Percentiles rank a stretch among this genome's conserved stretches.
Conservation (phyloP, 2,888 invertebrate species). For the Rhagonycha fulva region DNA sequence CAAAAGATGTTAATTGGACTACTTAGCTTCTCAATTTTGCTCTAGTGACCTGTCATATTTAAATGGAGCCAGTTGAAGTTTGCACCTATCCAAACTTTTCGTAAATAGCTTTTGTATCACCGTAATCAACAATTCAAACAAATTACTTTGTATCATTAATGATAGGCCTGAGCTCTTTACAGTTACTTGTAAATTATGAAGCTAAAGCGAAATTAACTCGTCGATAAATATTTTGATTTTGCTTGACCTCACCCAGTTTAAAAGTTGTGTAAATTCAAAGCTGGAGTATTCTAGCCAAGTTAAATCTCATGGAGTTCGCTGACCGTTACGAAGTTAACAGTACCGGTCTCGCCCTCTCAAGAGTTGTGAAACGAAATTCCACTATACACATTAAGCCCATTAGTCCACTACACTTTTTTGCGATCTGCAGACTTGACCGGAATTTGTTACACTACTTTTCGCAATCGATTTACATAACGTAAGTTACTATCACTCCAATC, state of each 20-base stretch:
- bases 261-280: background rate
- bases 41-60: background rate
- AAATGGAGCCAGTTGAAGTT: background rate
- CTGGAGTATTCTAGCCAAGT: background rate
- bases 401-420: background rate
- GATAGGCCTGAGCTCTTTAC: background rate
- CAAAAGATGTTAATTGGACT: background rate
- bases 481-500: background rate
- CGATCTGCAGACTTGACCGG: background rate
- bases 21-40: background rate
- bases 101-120: background rate
- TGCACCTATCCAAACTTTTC: background rate
- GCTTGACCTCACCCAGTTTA: slow-evolving; percentile 23
- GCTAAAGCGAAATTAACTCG: background rate
- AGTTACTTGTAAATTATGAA: background rate
- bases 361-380: slow-evolving; percentile 29
- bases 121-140: background rate
- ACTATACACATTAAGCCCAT: slow-evolving; percentile 10
- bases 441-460: background rate
- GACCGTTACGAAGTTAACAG: slow-evolving; percentile 32
- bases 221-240: slow-evolving; percentile 16
- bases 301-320: slow-evolving; percentile 22
- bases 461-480: background rate
- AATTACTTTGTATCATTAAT: background rate
- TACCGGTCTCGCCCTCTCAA: slow-evolving; percentile 27